Base-by-base conservation (phyloP, 2,888 invertebrate genomes). In the Deilephila porcellus region DNA sequence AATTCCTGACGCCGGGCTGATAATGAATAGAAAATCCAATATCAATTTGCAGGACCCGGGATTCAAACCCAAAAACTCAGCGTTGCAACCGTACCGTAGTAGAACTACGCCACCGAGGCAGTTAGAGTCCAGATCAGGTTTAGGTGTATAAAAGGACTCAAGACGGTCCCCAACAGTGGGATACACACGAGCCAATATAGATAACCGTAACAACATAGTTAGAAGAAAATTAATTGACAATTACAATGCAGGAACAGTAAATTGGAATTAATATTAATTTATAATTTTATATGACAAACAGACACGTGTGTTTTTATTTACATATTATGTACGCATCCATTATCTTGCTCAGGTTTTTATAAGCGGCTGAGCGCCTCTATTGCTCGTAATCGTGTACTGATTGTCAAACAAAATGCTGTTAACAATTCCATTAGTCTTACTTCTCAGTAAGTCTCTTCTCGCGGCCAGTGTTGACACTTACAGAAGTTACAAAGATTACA, bases 401-500 rank as follows among this genome's bases (percentile, higher is more conserved):
- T 56, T 56, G 45, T 67, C 17, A 29, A 59, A 17, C 53, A 62
- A 25, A 67, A 73, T 67, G 72, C 25, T 73, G 34, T 20, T 8
- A 11, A 45, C 45, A 67, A 52, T 67, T 25, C 20, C 67, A 37
- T 37, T 73, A 17, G 11, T 73, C 29, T 67, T 73, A 14, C 19
- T 73, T 29, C 64, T 45, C n/a, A 37, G 37, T 29, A n/a, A 25
- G 34, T 8, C 34, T 17, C 62, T 37, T 37, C 32, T 62, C 19
- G 56, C 60, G 17, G 71, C 63, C 14, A 59, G 32, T 60, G 67
- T 74, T 6, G 72, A 79, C n/a, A 77, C 76, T 17, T 82, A 77
- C 67, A 83, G 75, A 71, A 76, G 80, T 5, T 86, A 86, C 74
- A 76, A 79, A 70, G 72, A 82, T 32, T 78, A 83, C 52, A 86